Conservation (phyloP, 2,797 vertebrate genomes). For the Hirundo rustica region DNA sequence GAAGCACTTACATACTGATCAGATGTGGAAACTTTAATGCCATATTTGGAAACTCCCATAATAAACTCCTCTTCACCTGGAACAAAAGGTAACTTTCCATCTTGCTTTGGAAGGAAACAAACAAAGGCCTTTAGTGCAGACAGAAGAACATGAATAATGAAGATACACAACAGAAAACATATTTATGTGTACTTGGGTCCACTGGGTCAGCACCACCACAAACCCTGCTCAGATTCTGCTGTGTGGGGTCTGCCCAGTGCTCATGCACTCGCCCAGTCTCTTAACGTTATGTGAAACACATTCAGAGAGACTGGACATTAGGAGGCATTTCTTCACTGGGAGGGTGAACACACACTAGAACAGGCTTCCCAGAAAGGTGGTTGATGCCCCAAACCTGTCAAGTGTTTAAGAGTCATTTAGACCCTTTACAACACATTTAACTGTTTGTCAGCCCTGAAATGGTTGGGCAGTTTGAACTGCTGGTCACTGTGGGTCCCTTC, state of each 20-base stretch:
- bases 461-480: neutral
- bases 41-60: constrained; percentile 93
- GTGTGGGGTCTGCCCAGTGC: neutral
- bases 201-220: neutral
- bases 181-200: neutral
- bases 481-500: neutral
- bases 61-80: constrained; percentile 93
- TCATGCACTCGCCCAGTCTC: accelerated
- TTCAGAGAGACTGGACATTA: neutral
- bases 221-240: neutral
- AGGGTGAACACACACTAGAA: neutral
- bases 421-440: neutral
- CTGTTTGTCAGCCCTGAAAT: neutral
- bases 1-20: constrained; percentile 93
- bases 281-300: neutral
- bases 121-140: constrained; percentile 51
- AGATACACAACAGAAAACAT: neutral
- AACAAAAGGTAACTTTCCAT: constrained; percentile 94
- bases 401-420: neutral
- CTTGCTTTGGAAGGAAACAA: constrained; percentile 85
- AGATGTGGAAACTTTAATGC: constrained; percentile 91
- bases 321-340: neutral
- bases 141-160: neutral
- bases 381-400: neutral
- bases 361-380: neutral